Conservation (phyloP, 2,888 invertebrate species). For the Hirtodrosophila alboralis region DNA sequence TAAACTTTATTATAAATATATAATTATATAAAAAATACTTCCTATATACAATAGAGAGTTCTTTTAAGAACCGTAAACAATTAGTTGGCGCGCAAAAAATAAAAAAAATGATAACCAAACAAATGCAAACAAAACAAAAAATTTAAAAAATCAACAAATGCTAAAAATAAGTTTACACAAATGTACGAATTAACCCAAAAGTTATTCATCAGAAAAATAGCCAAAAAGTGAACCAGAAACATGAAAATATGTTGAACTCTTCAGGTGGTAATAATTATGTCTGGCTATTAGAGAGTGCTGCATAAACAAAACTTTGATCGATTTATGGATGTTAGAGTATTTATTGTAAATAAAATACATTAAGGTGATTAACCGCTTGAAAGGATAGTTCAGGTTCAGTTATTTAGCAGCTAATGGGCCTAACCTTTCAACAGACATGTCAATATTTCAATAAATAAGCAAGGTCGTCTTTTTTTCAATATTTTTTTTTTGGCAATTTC, state of each 20-base stretch:
- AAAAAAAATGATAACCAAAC: conserved; percentile 9
- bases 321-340: conserved; percentile 27
- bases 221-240: conserved; percentile 5
- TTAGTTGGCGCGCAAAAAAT: conserved; percentile 16
- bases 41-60: neutral
- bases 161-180: conserved; percentile 30
- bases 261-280: conserved; percentile 45
- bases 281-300: conserved; percentile 22
- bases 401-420: conserved; percentile 17
- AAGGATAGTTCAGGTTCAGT: conserved; percentile 3
- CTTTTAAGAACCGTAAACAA: conserved; percentile 25
- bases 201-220: conserved; percentile 20
- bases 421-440: conserved; percentile 33
- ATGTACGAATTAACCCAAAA: conserved; percentile 6
- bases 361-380: conserved; percentile 29
- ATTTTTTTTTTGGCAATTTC: conserved; percentile 5
- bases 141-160: conserved; percentile 8
- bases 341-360: conserved; percentile 14
- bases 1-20: conserved; percentile 4
- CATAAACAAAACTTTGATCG: conserved; percentile 34
- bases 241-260: conserved; percentile 20
- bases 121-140: conserved; percentile 25
- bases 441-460: conserved; percentile 40
- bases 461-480: conserved; percentile 28
- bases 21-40: neutral